These are phyloP conservation scores for Dryas iulia DNA, from an alignment of 1,140 invertebrate species.

Conservation along the genomic window DNA sequence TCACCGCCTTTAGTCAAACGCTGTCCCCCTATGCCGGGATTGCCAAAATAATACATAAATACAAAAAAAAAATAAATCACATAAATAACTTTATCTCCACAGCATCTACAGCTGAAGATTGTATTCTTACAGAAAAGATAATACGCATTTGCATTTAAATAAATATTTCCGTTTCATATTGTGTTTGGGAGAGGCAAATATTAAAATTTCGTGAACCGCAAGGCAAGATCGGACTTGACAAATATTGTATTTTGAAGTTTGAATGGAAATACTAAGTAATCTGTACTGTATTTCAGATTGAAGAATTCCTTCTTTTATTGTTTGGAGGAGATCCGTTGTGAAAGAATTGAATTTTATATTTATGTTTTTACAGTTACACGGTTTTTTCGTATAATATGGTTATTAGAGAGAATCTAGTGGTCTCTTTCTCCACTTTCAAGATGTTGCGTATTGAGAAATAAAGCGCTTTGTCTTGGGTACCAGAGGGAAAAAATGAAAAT, in stretches of 20 bases:
- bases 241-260: constrained; percentile 2
- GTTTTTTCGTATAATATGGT: too few species aligned
- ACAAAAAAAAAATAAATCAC: neutral
- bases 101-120: neutral
- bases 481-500: too few species aligned
- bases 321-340: neutral
- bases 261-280: neutral
- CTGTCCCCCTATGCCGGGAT: too few species aligned
- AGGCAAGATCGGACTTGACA: neutral
- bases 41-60: too few species aligned
- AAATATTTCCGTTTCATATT: constrained; percentile 10
- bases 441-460: too few species aligned
- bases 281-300: neutral
- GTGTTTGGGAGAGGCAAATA: constrained; percentile 5
- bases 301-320: neutral
- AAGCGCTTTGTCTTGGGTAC: too few species aligned
- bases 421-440: too few species aligned
- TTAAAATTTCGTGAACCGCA: constrained; percentile 18
- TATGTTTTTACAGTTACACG: too few species aligned
- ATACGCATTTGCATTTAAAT: constrained; percentile 14
- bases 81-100: neutral
- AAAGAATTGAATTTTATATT: neutral
- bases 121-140: neutral
- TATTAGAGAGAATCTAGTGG: too few species aligned
- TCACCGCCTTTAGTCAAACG: too few species aligned